These are phyloP conservation scores for Anolis apletophallus DNA, from an alignment of 2,797 vertebrate species.

Conservation along the genomic window DNA sequence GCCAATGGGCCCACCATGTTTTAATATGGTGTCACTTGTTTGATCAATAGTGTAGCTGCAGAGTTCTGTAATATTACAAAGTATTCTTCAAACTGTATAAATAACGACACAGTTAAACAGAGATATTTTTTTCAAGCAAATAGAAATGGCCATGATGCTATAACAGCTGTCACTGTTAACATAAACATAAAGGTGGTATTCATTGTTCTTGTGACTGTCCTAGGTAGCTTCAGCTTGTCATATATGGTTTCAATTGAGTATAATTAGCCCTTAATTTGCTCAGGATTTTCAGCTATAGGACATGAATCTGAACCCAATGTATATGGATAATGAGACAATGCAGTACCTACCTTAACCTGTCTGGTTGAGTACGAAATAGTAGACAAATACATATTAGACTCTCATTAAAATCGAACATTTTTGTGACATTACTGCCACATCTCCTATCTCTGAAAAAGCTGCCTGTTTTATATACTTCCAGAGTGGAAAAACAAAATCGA, in stretches of 20 bases:
- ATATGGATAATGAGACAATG: not conserved
- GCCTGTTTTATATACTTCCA: not conserved
- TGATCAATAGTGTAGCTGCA: not conserved
- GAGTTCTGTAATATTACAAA: not conserved
- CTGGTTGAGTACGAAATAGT: not conserved
- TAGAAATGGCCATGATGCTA: not conserved
- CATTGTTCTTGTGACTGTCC: not conserved
- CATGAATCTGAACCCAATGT: not conserved
- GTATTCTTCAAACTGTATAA: not conserved
- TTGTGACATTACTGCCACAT: not conserved
- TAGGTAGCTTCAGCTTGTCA: too few species aligned
- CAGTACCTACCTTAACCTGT: not conserved
- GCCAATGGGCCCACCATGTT: not conserved
- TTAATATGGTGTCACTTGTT: too few species aligned
- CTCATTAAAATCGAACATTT: not conserved
- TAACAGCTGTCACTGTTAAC: not conserved
- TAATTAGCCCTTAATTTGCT: not conserved
- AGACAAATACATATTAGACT: not conserved
- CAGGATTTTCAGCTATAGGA: not conserved
- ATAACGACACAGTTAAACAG: not conserved
- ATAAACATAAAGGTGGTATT: too few species aligned
- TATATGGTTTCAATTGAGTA: not conserved
- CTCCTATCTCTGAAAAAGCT: not conserved
- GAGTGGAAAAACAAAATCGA: constrained; percentile 21
- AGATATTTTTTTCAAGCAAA: not conserved